Base-by-base conservation (phyloP, 2,888 invertebrate genomes). In the Noctua janthe region DNA sequence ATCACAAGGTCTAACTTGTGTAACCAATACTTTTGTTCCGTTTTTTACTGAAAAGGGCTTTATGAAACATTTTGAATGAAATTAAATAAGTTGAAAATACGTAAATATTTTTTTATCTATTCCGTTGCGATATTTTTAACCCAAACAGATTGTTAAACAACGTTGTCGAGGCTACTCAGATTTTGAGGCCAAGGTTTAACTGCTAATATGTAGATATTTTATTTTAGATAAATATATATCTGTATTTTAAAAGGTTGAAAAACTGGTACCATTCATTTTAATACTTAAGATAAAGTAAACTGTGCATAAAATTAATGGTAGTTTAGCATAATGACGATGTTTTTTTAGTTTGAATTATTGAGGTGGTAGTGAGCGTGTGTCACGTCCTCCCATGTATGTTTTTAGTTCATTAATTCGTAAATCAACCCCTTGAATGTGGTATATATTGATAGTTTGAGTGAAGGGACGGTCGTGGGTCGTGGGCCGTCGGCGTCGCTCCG, bases 121-220 rank as follows among this genome's bases (percentile, higher is more conserved):
- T 92, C 91, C 90, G 92, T 93, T 94, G 94, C 94, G 93, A 95
- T 95, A 96, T 94, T 95, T 93, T 95, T 93, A 93, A 94, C 92
- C 91, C 91, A 94, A 94, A 95, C 94, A 94, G 94, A 94, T 94
- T 93, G 94, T 95, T 94, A 81, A 95, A 94, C 94, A 94, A 94
- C 91, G 90, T 91, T 91, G 90, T 80, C 95, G 95, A 96, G 96
- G 96, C 93, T 95, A 94, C 90, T 88, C 89, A 91, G 92, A 93
- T 94, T 96, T 96, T 96, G 95, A 92, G 96, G 96, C 96, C 97
- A 96, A 96, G 97, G 97, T 92, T 94, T 93, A 89, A 91, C 91
- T 92, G 94, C 94, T 95, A 95, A 95, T 94, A 95, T 94, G 92
- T 93, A 93, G 92, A 94, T 94, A 94, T 94, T 94, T 94, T 94